Evolutionary conservation across 1,140 invertebrate species (phyloP), one percentile per base, ranked within the genome.

Genomic region (Stenopsyche tienmushanensis): DNA sequence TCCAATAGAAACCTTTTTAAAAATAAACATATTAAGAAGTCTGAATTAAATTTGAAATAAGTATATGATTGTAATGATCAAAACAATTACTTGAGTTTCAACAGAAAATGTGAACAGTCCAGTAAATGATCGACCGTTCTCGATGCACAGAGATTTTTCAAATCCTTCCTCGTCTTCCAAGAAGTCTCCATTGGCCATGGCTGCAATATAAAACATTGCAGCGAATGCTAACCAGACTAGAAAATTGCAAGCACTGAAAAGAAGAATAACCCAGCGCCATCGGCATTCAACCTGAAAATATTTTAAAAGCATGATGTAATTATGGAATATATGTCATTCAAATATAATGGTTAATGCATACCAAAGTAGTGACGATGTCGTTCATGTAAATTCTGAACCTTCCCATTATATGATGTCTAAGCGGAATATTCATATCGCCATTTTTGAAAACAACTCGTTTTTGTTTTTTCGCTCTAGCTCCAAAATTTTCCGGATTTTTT

Each of bases 1-100:
- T 5, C 86, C 87, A 65, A 89, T 86, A 1, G 86, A 78, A 0
- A 75, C 75, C 70, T 69, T 29, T n/a, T n/a, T n/a, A n/a, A n/a
- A n/a, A n/a, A n/a, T n/a, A n/a, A n/a, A n/a, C n/a, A n/a, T n/a
- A n/a, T n/a, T n/a, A n/a, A n/a, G n/a, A n/a, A n/a, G n/a, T n/a
- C n/a, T n/a, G n/a, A n/a, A n/a, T n/a, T n/a, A n/a, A n/a, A n/a
- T n/a, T n/a, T n/a, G n/a, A n/a, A n/a, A n/a, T n/a, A n/a, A n/a
- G n/a, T n/a, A n/a, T n/a, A n/a, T n/a, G n/a, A n/a, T n/a, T n/a
- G n/a, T n/a, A n/a, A n/a, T n/a, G n/a, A n/a, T n/a, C n/a, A n/a
- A n/a, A n/a, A n/a, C 29, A 45, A 13, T 53, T 29, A 71, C 72
- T 57, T 83, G 82, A 1, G 80, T 82, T 73, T 83, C 82, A 49